A percentile compares a stretch with the other conserved stretches of the same genome.
These are phyloP conservation scores for Xanthia icteritia DNA, from an alignment of 2,888 invertebrate genomes.

Conservation along the genomic window DNA sequence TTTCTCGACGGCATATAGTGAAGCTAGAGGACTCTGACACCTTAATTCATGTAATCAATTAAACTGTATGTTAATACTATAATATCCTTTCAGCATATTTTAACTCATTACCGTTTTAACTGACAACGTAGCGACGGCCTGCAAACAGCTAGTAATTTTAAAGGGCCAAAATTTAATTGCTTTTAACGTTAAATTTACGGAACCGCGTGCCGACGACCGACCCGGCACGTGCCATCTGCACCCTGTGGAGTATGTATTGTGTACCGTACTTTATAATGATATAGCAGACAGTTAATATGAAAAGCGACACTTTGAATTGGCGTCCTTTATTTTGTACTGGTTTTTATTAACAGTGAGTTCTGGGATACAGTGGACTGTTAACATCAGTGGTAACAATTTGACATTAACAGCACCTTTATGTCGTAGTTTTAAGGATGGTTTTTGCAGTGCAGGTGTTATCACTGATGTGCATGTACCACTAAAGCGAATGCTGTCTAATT, in stretches of 20 bases:
- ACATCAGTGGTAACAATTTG: not conserved
- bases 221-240: slow-evolving; percentile 7
- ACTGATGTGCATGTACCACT: not conserved
- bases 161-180: slow-evolving; percentile 36
- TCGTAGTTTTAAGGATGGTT: not conserved
- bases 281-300: not conserved
- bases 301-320: not conserved
- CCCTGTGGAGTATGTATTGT: not conserved
- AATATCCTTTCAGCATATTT: not conserved
- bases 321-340: not conserved
- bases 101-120: slow-evolving; percentile 25
- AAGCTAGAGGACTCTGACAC: too few species aligned
- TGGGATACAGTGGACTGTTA: not conserved
- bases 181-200: slow-evolving; percentile 22
- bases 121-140: slow-evolving; percentile 12
- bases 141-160: slow-evolving; percentile 29
- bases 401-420: not conserved
- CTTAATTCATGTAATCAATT: not conserved
- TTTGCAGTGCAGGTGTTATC: not conserved
- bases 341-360: not conserved
- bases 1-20: too few species aligned
- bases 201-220: not conserved
- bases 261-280: not conserved
- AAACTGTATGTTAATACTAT: not conserved
- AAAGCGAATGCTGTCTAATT: not conserved